phyloP scores from a whole-genome alignment of 2,888 invertebrate genomes.

The Xiphydria camelus region DNA sequence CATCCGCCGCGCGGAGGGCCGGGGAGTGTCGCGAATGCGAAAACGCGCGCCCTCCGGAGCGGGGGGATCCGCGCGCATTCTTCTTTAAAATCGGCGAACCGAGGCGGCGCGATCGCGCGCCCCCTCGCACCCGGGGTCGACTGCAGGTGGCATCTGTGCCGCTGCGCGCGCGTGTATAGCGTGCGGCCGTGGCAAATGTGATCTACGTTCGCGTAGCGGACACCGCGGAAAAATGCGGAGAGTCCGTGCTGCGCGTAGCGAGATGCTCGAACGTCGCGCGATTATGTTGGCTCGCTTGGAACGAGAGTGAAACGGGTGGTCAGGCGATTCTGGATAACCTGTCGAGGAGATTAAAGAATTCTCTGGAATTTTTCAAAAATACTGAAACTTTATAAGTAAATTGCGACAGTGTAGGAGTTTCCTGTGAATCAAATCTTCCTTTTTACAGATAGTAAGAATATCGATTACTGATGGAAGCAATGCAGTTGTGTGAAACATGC shows the following conservation, averaged over 20 bases:
- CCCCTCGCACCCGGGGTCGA: not conserved
- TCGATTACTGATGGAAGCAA: no score
- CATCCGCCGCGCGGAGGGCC: not conserved
- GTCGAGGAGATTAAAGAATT: no score
- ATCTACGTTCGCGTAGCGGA: constrained; percentile 38
- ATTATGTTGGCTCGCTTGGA: no score
- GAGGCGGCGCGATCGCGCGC: not conserved
- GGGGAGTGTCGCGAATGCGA: constrained; percentile 2
- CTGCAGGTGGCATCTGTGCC: constrained; percentile 34
- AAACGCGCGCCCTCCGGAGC: constrained; percentile 1
- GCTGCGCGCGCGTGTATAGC: no score
- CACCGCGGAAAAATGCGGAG: constrained; percentile 20
- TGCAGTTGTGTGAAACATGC: no score
- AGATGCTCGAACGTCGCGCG: constrained; percentile 15
- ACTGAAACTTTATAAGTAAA: no score
- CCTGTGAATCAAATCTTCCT: no score
- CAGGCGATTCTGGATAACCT: no score
- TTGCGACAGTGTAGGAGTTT: no score
- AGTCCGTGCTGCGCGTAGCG: constrained; percentile 29
- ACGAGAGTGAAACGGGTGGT: no score
- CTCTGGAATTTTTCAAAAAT: no score
- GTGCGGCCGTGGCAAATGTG: constrained; percentile 42
- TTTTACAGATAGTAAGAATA: no score
- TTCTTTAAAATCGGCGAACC: not conserved
- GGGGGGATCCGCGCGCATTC: not conserved